Evolutionary conservation across 2,888 invertebrate species (phyloP).

Genomic region (Mythimna vitellina): DNA sequence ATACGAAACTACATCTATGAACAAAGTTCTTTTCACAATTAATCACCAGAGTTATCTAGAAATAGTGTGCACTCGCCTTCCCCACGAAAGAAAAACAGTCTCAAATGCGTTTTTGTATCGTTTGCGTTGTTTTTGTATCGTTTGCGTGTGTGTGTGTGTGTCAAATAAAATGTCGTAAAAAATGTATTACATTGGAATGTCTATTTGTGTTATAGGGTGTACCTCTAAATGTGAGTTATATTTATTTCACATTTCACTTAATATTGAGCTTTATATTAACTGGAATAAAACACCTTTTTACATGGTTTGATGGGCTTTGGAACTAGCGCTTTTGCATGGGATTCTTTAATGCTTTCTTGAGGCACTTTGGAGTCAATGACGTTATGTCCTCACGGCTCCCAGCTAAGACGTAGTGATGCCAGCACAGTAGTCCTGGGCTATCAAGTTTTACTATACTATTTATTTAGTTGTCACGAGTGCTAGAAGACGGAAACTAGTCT

Average conservation of each 20-base stretch:
- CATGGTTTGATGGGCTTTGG: slow-evolving; percentile 54
- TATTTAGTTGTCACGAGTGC: neutral
- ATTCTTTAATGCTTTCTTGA: slow-evolving; percentile 63
- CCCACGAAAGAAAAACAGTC: slow-evolving; percentile 48
- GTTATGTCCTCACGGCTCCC: slow-evolving; percentile 87
- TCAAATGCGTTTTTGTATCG: slow-evolving; percentile 53
- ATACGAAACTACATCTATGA: slow-evolving; percentile 12
- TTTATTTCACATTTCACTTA: slow-evolving; percentile 46
- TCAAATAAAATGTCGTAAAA: slow-evolving; percentile 48
- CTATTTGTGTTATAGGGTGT: slow-evolving; percentile 61
- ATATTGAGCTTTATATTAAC: slow-evolving; percentile 59
- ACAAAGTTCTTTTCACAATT: slow-evolving; percentile 25
- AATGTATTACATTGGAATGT: slow-evolving; percentile 56
- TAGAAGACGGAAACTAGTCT: neutral
- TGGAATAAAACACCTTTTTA: slow-evolving; percentile 38
- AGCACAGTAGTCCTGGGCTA: slow-evolving; percentile 51
- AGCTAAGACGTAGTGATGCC: slow-evolving; percentile 55
- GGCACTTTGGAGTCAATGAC: slow-evolving; percentile 82
- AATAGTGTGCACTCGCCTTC: slow-evolving; percentile 61
- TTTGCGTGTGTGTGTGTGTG: slow-evolving; percentile 52
- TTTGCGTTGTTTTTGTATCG: slow-evolving; percentile 50
- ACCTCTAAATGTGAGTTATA: slow-evolving; percentile 62
- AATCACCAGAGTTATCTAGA: slow-evolving; percentile 29
- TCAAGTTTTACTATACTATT: slow-evolving; percentile 43
- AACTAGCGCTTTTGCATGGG: slow-evolving; percentile 71